Evolutionary conservation across 2,888 invertebrate genomes (phyloP), one percentile per base, ranked within the genome.

Genomic region (Chloroclystis v-ata): DNA sequence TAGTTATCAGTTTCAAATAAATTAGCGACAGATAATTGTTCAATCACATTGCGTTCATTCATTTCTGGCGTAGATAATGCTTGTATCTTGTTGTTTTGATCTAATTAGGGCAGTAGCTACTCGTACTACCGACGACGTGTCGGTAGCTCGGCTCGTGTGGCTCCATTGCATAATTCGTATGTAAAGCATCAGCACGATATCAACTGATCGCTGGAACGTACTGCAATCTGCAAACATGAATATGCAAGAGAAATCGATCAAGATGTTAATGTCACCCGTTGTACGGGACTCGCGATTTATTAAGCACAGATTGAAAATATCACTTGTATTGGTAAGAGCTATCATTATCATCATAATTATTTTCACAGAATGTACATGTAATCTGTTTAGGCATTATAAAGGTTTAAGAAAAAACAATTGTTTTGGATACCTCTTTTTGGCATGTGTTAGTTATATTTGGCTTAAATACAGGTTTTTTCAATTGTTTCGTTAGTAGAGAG

Each of bases 161-260:
- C 48, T 50, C 45, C 29, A 59, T 61, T 65, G 58, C 61, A 64
- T 58, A 64, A 69, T 54, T 56, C 14, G 1, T 16, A 16, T 32
- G 32, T 14, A 5, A 9, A 13, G 5, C 10, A 12, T 9, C 12
- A 12, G 7, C 14, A 13, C 13, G n/a, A n/a, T 32, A 33, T 33
- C 16, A 14, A 20, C 20, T 4, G 20, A 16, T 44, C 52, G 56
- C 54, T 56, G 58, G 59, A 61, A 60, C 61, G 52, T 47, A 52
- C 57, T 42, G 40, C 60, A 60, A 60, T 59, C 52, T 53, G 41
- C 49, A 30, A 48, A 55, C 60, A 67, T 73, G 65, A 73, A 71
- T 71, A 72, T 72, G 67, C 67, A 68, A 56, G 62, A 54, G 66
- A 53, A 63, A 73, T 69, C 72, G 62, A 73, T 73, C 74, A 68